Percentiles rank a stretch among this genome's conserved stretches.
phyloP scores from a whole-genome alignment of 2,797 vertebrate genomes.

The Chrosomus eos region DNA sequence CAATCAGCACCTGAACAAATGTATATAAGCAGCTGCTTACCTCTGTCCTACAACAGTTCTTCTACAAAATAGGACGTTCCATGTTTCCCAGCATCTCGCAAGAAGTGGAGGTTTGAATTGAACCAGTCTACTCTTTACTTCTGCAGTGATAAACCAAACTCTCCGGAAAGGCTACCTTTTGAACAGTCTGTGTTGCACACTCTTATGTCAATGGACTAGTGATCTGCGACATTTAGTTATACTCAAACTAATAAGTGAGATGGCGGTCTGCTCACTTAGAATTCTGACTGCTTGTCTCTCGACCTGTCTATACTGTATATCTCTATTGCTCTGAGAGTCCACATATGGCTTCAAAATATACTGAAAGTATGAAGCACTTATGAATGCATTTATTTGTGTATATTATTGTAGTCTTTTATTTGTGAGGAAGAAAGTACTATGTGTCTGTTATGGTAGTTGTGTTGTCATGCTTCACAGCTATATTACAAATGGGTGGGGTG shows the following conservation, averaged over 20 bases:
- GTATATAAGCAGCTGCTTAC: neutral
- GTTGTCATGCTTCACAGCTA: constrained; percentile 1
- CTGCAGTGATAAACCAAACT: constrained; percentile 60
- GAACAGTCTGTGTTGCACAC: constrained; percentile 28
- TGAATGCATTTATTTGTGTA: constrained; percentile 33
- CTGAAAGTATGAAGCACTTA: constrained; percentile 60
- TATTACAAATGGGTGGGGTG: neutral
- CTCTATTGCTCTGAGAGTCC: constrained; percentile 37
- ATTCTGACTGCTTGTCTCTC: constrained; percentile 31
- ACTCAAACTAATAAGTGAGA: constrained; percentile 16
- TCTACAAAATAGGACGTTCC: constrained; percentile 31
- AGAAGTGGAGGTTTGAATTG: constrained; percentile 23
- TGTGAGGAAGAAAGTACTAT: constrained; percentile 28
- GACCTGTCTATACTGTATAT: constrained; percentile 32
- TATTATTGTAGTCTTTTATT: constrained; percentile 20
- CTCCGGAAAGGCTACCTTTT: constrained; percentile 26
- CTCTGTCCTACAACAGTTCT: neutral
- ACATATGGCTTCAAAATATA: constrained; percentile 37
- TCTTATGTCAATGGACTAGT: constrained; percentile 59
- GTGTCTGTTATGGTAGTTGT: constrained; percentile 3
- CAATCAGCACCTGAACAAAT: constrained; percentile 2
- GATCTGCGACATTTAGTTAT: constrained; percentile 48
- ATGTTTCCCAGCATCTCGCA: constrained; percentile 6
- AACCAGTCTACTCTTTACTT: constrained; percentile 42
- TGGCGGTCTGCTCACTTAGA: constrained; percentile 16